These are phyloP conservation scores for Scomber colias DNA, from an alignment of 2,113 vertebrate species.

Conservation along the genomic window DNA sequence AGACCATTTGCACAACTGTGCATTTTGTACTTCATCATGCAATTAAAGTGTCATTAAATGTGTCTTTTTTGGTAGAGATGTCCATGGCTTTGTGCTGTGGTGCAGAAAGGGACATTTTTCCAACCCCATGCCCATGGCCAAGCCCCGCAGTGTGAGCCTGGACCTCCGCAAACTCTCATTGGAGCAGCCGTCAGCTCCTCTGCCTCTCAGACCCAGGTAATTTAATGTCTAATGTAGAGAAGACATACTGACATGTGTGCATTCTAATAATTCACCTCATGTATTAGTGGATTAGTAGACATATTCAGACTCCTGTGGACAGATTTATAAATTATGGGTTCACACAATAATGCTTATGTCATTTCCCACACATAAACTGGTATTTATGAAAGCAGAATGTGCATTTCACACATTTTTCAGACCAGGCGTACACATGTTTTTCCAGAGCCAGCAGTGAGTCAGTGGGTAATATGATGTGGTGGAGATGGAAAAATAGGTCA, in stretches of 20 bases:
- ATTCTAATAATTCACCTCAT: neutral
- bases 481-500: too few species aligned
- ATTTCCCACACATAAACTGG: too few species aligned
- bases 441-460: too few species aligned
- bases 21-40: neutral
- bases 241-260: neutral
- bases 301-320: too few species aligned
- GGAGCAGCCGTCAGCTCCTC: constrained; percentile 63
- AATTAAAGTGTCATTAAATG: neutral
- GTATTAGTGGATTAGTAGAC: neutral
- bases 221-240: neutral
- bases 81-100: constrained; percentile 90
- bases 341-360: too few species aligned
- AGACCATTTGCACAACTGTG: too few species aligned
- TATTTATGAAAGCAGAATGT: too few species aligned
- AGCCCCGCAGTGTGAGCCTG: constrained; percentile 80
- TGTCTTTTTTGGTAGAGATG: constrained; percentile 60
- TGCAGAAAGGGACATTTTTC: constrained; percentile 86
- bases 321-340: too few species aligned
- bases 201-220: constrained; percentile 77
- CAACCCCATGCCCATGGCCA: constrained; percentile 79
- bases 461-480: too few species aligned
- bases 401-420: too few species aligned
- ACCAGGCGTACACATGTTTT: too few species aligned
- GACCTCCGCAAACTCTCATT: constrained; percentile 85